These are phyloP conservation scores for Biston betularia DNA, from an alignment of 2,888 invertebrate species.

Conservation along the genomic window DNA sequence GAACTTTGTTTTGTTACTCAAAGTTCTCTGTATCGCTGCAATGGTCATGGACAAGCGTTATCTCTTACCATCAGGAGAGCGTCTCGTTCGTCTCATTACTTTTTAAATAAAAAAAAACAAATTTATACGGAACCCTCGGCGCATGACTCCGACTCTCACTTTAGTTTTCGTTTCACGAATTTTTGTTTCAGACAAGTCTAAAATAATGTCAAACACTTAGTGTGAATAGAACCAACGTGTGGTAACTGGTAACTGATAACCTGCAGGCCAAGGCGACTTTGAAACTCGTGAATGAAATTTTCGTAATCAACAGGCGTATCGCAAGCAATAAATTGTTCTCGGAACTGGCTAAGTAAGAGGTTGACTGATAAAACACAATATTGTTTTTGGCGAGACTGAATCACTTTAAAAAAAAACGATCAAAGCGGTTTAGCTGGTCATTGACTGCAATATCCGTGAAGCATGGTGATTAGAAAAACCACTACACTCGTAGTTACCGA, in stretches of 20 bases:
- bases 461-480: slow-evolving; percentile 1
- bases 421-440: not conserved
- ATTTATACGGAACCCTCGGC: no score
- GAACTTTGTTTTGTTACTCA: no score
- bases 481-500: not conserved
- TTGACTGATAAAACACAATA: slow-evolving; percentile 29
- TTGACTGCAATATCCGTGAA: not conserved
- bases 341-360: slow-evolving; percentile 23
- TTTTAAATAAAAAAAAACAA: no score
- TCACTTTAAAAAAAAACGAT: not conserved
- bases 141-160: no score
- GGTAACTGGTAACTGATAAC: slow-evolving; percentile 33
- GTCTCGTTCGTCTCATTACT: no score
- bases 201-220: not conserved
- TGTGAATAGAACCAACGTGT: not conserved
- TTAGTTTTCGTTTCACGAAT: no score
- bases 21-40: no score
- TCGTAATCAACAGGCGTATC: slow-evolving; percentile 42
- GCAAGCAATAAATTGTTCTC: slow-evolving; percentile 36
- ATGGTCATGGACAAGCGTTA: no score
- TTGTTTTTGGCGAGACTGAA: slow-evolving; percentile 4
- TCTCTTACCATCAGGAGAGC: no score
- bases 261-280: slow-evolving; percentile 34
- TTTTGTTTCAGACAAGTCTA: no score
- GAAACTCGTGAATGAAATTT: slow-evolving; percentile 44